Percentiles rank a stretch among this genome's conserved stretches.
Conservation (phyloP, 2,888 invertebrate species). For the Spicauda simplicius region DNA sequence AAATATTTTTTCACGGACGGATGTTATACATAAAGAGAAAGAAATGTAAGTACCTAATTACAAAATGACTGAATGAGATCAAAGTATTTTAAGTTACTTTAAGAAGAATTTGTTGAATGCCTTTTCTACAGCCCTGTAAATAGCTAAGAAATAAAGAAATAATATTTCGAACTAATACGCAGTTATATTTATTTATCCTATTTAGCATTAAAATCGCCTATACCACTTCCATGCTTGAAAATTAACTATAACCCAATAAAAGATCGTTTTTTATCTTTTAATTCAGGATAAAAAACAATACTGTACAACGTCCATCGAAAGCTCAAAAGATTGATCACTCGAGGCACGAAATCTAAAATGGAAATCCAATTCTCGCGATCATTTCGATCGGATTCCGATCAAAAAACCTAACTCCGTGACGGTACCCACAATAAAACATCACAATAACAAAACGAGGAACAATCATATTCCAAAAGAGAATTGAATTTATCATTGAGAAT, state of each 20-base stretch:
- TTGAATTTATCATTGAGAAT: constrained; percentile 83
- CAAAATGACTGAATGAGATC: constrained; percentile 75
- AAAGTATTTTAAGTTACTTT: constrained; percentile 77
- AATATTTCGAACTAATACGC: constrained; percentile 59
- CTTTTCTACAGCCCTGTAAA: constrained; percentile 82
- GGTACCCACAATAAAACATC: constrained; percentile 80
- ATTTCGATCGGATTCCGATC: constrained; percentile 80
- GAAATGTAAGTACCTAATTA: constrained; percentile 46
- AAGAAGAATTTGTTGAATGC: constrained; percentile 72
- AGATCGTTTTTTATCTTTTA: constrained; percentile 5
- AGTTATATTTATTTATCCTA: constrained; percentile 23
- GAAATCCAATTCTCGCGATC: constrained; percentile 83
- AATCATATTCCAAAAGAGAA: constrained; percentile 83
- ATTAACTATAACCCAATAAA: background rate
- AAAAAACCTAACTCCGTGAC: constrained; percentile 81
- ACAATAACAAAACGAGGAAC: constrained; percentile 81
- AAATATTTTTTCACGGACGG: constrained; percentile 74
- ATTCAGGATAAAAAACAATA: constrained; percentile 20
- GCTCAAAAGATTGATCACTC: constrained; percentile 72
- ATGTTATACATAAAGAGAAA: constrained; percentile 60
- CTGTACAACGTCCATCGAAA: constrained; percentile 27
- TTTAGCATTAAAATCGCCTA: background rate
- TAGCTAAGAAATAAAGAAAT: constrained; percentile 65
- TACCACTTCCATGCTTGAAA: background rate
- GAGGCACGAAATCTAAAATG: constrained; percentile 75